A percentile compares a stretch with the other conserved stretches of the same genome.
Evolutionary conservation across 1,140 invertebrate genomes (phyloP).

Genomic region (Periplaneta americana): DNA sequence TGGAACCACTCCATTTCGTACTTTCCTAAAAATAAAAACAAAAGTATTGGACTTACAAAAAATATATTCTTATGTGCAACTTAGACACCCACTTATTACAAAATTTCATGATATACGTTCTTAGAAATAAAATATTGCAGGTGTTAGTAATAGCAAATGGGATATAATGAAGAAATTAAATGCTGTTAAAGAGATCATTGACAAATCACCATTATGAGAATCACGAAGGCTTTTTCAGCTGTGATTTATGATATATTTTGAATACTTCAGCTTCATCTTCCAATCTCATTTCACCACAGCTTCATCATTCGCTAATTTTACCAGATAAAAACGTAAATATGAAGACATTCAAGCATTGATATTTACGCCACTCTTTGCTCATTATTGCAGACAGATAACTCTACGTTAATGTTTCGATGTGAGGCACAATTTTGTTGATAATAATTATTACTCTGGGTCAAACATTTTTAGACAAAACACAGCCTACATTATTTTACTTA

Average conservation of each 20-base stretch:
- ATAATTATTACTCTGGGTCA: too few species aligned
- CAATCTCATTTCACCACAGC: too few species aligned
- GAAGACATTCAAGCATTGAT: too few species aligned
- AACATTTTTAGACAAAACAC: too few species aligned
- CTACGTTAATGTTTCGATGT: too few species aligned
- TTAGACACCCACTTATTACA: background rate
- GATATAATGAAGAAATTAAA: background rate
- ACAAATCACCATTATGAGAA: background rate
- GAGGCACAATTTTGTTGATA: too few species aligned
- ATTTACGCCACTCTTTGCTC: too few species aligned
- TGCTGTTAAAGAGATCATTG: background rate
- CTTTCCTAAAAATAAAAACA: background rate
- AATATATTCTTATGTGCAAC: background rate
- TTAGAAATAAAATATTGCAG: background rate
- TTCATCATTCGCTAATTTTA: too few species aligned
- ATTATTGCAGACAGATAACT: too few species aligned
- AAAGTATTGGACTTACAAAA: background rate
- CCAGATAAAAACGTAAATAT: too few species aligned
- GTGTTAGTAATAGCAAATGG: background rate
- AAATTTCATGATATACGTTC: background rate
- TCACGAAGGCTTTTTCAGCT: background rate
- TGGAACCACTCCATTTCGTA: background rate
- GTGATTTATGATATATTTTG: background rate
- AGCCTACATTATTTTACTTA: too few species aligned
- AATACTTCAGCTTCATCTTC: too few species aligned